Conservation (phyloP, 2,113 vertebrate species). For the Gorilla gorilla region DNA sequence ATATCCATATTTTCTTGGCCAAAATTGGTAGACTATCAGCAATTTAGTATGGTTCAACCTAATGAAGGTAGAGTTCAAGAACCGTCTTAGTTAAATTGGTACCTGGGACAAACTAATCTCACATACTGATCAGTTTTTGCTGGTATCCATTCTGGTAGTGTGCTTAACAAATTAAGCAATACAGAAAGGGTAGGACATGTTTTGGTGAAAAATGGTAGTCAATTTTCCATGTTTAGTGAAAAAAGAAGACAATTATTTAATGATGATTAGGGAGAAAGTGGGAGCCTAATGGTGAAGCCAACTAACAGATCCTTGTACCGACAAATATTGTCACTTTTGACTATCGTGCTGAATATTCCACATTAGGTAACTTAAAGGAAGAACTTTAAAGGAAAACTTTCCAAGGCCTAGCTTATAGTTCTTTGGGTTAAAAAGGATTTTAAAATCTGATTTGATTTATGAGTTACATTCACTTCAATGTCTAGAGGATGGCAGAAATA, state of each 20-base stretch:
- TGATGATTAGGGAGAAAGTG: background rate
- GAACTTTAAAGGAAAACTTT: conserved; percentile 10
- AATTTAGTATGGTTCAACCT: background rate
- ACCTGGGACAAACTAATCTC: background rate
- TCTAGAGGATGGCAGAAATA: conserved; percentile 36
- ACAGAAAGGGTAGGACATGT: background rate
- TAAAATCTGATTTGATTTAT: background rate
- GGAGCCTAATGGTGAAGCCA: background rate
- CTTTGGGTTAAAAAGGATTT: background rate
- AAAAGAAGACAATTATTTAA: background rate
- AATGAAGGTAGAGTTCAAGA: background rate
- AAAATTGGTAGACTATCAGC: background rate
- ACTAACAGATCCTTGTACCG: background rate
- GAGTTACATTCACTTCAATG: background rate
- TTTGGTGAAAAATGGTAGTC: background rate
- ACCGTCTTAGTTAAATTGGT: background rate
- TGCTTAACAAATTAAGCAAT: background rate
- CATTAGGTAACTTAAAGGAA: background rate
- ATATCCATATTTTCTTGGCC: background rate
- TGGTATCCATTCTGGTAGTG: background rate
- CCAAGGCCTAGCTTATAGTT: background rate
- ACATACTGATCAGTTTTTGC: background rate
- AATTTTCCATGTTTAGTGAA: background rate
- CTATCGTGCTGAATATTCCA: background rate
- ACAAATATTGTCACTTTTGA: conserved; percentile 36